Base-by-base conservation (phyloP, 1,140 invertebrate genomes). In the Drosophila carrolli region DNA sequence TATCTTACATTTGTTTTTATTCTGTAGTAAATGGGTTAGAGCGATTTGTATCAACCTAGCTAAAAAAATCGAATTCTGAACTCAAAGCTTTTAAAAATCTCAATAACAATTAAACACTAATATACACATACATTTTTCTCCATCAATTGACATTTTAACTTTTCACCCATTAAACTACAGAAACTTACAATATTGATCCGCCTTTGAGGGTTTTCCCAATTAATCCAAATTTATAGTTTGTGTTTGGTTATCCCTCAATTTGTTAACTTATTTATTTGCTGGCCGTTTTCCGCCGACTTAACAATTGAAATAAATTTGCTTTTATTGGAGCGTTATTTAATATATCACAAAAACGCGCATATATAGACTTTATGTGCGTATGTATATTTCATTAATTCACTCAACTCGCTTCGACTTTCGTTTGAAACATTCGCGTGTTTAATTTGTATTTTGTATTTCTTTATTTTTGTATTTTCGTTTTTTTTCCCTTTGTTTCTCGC, bases 351-450 rank as follows among this genome's bases (percentile, higher is more conserved):
- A 63, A 23, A 53, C 37, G 32, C 41, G n/a, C 40, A 10, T 38
- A 41, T 48, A 27, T 35, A 44, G 11, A 29, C 35, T 43, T 32
- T 23, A 23, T 47, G 43, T n/a, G 50, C 10, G 16, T 41, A 38
- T 62, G 41, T 66, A 65, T 66, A 59, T 68, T 67, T 47, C 58
- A 78, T 44, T 77, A 71, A 78, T 77, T 78, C 74, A 77, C 65
- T 62, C 73, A 66, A 60, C 56, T 43, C 37, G 44, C 38, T 57
- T 48, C 62, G 67, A 82, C 78, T 88, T 79, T 82, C 76, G 70
- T 81, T 82, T 77, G 68, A 66, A 77, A 81, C 60, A 76, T 67
- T 81, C 81, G 81, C 81, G 81, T 84, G 81, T 70, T 88, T 63
- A 71, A 65, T 43, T 72, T 77, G 67, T 72, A 35, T 68, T 60